Conservation (phyloP, 2,888 invertebrate species). For the Pyrrhia umbra region DNA sequence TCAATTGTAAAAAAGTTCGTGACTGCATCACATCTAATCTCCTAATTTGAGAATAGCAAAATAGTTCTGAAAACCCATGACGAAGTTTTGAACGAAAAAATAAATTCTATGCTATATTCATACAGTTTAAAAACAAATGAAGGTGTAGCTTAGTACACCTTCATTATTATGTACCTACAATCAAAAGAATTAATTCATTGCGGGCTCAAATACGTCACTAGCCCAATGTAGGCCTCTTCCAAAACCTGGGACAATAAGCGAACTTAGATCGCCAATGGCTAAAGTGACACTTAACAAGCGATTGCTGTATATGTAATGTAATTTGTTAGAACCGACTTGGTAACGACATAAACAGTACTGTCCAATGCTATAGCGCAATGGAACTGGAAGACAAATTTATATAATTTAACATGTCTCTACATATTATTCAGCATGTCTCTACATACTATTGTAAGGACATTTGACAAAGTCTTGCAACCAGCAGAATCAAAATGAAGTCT, state of each 20-base stretch:
- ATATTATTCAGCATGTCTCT: too few species aligned
- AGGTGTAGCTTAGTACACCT: neutral
- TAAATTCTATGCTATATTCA: neutral
- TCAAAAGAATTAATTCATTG: constrained; percentile 11
- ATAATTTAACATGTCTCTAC: too few species aligned
- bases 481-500: neutral
- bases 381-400: neutral
- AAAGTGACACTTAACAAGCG: constrained; percentile 5
- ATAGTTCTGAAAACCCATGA: constrained; percentile 37
- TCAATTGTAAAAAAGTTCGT: constrained; percentile 58
- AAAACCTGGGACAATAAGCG: constrained; percentile 40
- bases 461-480: neutral
- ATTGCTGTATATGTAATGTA: neutral
- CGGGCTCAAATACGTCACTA: constrained; percentile 26
- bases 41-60: constrained; percentile 21
- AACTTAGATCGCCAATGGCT: neutral
- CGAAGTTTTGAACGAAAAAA: constrained; percentile 24
- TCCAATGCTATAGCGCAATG: neutral
- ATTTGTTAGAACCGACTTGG: neutral
- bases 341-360: neutral
- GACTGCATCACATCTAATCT: constrained; percentile 45
- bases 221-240: constrained; percentile 12
- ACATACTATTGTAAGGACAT: too few species aligned
- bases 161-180: constrained; percentile 12
- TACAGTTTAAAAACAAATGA: neutral